Evolutionary conservation across 2,113 vertebrate species (phyloP), one percentile per base, ranked within the genome.

Genomic region (Cavia aperea): DNA sequence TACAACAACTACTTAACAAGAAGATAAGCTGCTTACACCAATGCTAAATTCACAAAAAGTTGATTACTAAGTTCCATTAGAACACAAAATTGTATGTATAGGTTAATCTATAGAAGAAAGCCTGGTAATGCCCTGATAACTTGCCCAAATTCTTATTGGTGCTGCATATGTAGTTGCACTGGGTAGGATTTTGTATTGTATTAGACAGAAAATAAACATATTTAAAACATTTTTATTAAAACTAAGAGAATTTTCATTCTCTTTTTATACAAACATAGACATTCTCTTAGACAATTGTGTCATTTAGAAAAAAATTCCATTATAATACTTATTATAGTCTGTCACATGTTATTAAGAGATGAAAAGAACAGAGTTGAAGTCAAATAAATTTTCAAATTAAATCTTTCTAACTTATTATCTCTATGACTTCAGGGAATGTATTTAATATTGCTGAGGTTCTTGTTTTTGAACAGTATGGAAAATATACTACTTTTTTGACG

Each of bases 321-420:
- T 77, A 26, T 77, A 29, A 88, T 18, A 66, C 5, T 90, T 78
- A 46, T 2, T 66, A 4, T 1, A 60, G 54, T 72, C 9, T 83
- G 7, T 36, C 19, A 46, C 81, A 8, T 66, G 11, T 79, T 88
- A 65, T 23, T 73, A 75, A 85, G 5, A 56, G 24, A 46, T 62
- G 1, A 1, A 31, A 70, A 70, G 18, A 90, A 75, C 1, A 49
- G 15, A 63, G 11, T 18, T 87, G 16, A 89, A 83, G 12, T 68
- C 10, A 86, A 12, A 63, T 82, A 77, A 26, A 88, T 70, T 86
- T 89, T 73, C 10, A 93, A 75, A 87, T 16, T 91, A 16, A 79
- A 31, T 0, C 1, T 66, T 14, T 39, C 2, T 77, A 3, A 75
- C 23, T 79, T 10, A 51, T 91, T n/a, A 58, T 29, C 1, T 62